Evolutionary conservation across 1,140 invertebrate species (phyloP).

Genomic region (Aleiodes sp.): DNA sequence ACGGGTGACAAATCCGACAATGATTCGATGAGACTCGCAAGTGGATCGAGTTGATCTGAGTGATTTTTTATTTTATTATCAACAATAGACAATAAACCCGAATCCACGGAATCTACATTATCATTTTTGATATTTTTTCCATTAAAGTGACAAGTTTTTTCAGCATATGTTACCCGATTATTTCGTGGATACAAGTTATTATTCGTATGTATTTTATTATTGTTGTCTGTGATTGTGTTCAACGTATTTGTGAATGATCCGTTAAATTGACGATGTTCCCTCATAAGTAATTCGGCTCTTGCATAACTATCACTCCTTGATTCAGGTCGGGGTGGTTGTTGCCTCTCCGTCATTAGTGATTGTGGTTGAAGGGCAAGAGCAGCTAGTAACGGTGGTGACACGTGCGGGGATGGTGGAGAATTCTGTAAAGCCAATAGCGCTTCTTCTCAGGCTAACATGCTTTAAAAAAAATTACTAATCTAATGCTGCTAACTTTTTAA

Average conservation of each 20-base stretch:
- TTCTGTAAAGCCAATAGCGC: slow-evolving; percentile 63
- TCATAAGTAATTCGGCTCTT: slow-evolving; percentile 51
- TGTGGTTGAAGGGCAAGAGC: slow-evolving; percentile 40
- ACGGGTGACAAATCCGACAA: slow-evolving; percentile 59
- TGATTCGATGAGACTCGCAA: slow-evolving; percentile 63
- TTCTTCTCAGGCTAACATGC: slow-evolving; percentile 43
- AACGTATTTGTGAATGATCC: neutral
- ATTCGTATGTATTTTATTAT: slow-evolving; percentile 29
- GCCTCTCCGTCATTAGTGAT: slow-evolving; percentile 45
- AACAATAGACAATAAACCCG: slow-evolving; percentile 64
- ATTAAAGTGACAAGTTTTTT: neutral
- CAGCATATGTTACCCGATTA: slow-evolving; percentile 17
- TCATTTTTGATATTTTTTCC: slow-evolving; percentile 32
- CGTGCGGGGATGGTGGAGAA: slow-evolving; percentile 56
- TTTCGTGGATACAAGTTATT: slow-evolving; percentile 44
- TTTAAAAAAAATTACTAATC: neutral
- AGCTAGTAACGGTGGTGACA: slow-evolving; percentile 48
- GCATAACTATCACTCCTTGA: slow-evolving; percentile 57
- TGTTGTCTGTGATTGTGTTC: slow-evolving; percentile 20
- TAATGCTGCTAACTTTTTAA: neutral
- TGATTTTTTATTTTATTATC: slow-evolving; percentile 41
- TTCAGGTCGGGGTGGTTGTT: slow-evolving; percentile 53
- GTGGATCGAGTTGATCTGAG: slow-evolving; percentile 45
- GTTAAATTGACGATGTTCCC: slow-evolving; percentile 44
- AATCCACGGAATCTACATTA: slow-evolving; percentile 49